A percentile compares a stretch with the other conserved stretches of the same genome.
These are phyloP conservation scores for Dolichotis patagonum DNA, from an alignment of 2,113 vertebrate species.

Conservation along the genomic window DNA sequence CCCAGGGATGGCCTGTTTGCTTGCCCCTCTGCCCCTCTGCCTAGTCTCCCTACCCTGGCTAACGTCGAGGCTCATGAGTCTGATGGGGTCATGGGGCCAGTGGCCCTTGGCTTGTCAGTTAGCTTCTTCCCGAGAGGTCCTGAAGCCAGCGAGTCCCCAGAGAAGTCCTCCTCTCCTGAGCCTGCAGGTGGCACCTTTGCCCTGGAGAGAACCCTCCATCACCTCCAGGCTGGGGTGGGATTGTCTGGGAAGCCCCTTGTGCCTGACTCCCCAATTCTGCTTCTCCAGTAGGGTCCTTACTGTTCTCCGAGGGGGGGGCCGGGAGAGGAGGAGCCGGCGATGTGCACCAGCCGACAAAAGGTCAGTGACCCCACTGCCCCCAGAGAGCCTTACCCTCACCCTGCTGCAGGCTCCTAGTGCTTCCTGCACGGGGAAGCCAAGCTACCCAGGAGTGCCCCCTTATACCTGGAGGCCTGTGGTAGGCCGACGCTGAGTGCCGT, in stretches of 20 bases:
- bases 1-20: background rate
- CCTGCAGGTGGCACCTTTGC: background rate
- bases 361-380: conserved; percentile 74
- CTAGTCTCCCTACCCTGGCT: background rate
- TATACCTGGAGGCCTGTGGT: background rate
- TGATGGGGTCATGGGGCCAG: background rate
- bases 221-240: conserved; percentile 72
- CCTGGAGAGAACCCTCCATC: conserved; percentile 11
- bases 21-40: background rate
- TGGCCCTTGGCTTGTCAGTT: background rate
- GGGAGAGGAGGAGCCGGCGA: conserved; percentile 85
- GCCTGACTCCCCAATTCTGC: conserved; percentile 83
- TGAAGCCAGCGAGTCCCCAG: background rate
- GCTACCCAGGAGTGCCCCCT: background rate
- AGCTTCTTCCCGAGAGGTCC: conserved; percentile 13
- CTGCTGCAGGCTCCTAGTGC: background rate
- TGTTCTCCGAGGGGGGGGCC: conserved; percentile 86
- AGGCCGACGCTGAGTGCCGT: background rate
- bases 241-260: conserved; percentile 33
- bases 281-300: conserved; percentile 86
- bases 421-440: background rate
- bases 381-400: conserved; percentile 48
- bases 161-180: background rate
- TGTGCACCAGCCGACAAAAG: conserved; percentile 84
- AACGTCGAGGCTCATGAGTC: background rate